Percentiles rank a stretch among this genome's conserved stretches.
These are phyloP conservation scores for Pipistrellus nathusii DNA, from an alignment of 2,797 vertebrate species.

Conservation along the genomic window DNA sequence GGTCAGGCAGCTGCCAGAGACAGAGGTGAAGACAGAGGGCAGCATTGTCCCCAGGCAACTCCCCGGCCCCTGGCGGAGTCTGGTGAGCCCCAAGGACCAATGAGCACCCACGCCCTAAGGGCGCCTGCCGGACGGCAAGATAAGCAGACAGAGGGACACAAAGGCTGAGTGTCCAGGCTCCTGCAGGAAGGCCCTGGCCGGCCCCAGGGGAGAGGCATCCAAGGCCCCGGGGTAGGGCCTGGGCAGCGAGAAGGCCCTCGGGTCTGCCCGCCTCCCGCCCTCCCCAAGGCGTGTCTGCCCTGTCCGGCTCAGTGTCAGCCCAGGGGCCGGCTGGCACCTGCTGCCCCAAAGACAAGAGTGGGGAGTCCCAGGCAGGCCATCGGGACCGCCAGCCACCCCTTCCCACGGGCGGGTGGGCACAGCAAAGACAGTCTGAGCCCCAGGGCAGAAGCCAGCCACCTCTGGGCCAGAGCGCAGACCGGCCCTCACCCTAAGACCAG, in stretches of 20 bases:
- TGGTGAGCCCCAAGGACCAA: not conserved
- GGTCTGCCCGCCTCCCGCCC: accelerated
- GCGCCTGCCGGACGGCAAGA: not conserved
- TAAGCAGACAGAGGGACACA: constrained; percentile 61
- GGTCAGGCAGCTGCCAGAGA: not conserved
- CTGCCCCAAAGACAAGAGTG: not conserved
- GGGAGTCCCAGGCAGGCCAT: accelerated
- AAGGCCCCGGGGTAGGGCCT: not conserved
- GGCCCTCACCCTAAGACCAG: not conserved
- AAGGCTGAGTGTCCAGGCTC: constrained; percentile 58
- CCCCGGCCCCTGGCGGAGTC: not conserved
- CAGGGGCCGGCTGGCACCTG: not conserved
- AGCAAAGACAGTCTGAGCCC: not conserved
- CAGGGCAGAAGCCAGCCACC: not conserved
- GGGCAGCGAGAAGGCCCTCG: not conserved
- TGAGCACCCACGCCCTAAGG: constrained; percentile 11
- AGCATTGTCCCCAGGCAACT: constrained; percentile 60
- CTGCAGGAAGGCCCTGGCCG: not conserved
- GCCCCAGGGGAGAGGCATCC: not conserved
- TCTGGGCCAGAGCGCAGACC: not conserved
- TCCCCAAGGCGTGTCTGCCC: accelerated
- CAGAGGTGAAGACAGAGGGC: constrained; percentile 45
- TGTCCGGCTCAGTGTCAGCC: not conserved
- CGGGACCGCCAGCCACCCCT: not conserved
- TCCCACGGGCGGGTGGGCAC: not conserved